Conservation (phyloP, 2,888 invertebrate genomes). For the Dusona sp. region DNA sequence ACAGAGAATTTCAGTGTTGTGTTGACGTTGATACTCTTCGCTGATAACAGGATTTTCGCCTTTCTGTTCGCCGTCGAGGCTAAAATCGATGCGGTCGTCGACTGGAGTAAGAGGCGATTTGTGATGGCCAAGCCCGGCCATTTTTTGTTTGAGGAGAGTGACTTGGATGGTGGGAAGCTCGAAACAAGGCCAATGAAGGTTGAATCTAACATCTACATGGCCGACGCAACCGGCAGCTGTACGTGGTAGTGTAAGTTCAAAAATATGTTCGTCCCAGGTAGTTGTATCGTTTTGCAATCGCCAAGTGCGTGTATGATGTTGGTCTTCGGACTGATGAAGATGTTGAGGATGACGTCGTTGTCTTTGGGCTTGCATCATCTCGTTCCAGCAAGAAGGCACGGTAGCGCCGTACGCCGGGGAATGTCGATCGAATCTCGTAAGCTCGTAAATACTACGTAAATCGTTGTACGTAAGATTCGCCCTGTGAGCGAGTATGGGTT, state of each 20-base stretch:
- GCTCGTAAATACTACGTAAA: conserved; percentile 89
- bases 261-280: conserved; percentile 97
- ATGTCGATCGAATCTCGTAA: conserved; percentile 91
- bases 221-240: conserved; percentile 89
- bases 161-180: conserved; percentile 93
- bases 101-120: conserved; percentile 84
- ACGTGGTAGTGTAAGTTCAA: conserved; percentile 94
- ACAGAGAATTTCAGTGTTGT: conserved; percentile 95
- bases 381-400: conserved; percentile 97
- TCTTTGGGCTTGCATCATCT: conserved; percentile 95
- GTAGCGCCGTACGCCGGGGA: conserved; percentile 92
- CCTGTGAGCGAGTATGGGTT: conserved; percentile 86
- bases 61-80: conserved; percentile 80
- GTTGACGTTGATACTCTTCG: conserved; percentile 93
- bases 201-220: conserved; percentile 96
- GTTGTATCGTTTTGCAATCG: conserved; percentile 85
- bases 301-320: conserved; percentile 94
- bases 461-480: conserved; percentile 87
- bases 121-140: conserved; percentile 88
- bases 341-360: conserved; percentile 95
- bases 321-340: conserved; percentile 88
- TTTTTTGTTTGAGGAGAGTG: conserved; percentile 89
- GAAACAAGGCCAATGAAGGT: conserved; percentile 91
- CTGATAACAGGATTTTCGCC: conserved; percentile 91
- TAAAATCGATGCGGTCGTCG: conserved; percentile 86